Percentiles rank a stretch among this genome's conserved stretches.
phyloP scores from a whole-genome alignment of 92 coral and sea anemone species.

The Parazoanthus darwini region DNA sequence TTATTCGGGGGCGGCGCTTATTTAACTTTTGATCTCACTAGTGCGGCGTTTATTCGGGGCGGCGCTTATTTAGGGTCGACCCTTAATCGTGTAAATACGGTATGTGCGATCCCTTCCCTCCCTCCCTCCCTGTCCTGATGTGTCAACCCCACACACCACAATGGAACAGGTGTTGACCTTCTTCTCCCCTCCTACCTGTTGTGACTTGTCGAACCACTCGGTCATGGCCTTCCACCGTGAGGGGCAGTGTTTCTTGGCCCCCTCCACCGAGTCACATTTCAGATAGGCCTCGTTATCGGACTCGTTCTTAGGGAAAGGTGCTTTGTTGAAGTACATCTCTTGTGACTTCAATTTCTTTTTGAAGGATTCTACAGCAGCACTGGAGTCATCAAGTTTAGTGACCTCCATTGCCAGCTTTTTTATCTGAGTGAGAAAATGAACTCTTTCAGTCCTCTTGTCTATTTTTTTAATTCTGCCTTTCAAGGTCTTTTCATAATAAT shows the following conservation, averaged over 20 bases:
- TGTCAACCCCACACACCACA: too few species aligned
- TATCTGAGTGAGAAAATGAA: constrained; percentile 42
- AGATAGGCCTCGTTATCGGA: constrained; percentile 56
- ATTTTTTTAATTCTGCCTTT: background rate
- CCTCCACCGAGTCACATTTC: constrained; percentile 58
- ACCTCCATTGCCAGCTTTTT: constrained; percentile 69
- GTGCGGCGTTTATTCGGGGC: too few species aligned
- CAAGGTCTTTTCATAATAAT: too few species aligned
- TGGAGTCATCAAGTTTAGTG: constrained; percentile 61
- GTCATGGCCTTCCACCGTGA: constrained; percentile 87
- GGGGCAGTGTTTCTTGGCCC: constrained; percentile 78
- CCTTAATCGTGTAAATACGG: too few species aligned
- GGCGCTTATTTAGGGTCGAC: too few species aligned
- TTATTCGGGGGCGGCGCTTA: too few species aligned
- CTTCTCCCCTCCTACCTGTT: constrained; percentile 59
- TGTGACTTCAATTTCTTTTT: constrained; percentile 66
- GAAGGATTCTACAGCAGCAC: constrained; percentile 64
- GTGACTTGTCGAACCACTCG: constrained; percentile 78
- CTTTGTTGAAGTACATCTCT: constrained; percentile 79
- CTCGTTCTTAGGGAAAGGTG: constrained; percentile 81
- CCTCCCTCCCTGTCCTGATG: too few species aligned
- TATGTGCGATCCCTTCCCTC: too few species aligned
- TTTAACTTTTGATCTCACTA: too few species aligned
- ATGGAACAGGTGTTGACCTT: background rate
- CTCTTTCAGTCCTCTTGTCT: background rate